Evolutionary conservation across 2,888 invertebrate species (phyloP).

Genomic region (Hydrotaea cyrtoneurina): DNA sequence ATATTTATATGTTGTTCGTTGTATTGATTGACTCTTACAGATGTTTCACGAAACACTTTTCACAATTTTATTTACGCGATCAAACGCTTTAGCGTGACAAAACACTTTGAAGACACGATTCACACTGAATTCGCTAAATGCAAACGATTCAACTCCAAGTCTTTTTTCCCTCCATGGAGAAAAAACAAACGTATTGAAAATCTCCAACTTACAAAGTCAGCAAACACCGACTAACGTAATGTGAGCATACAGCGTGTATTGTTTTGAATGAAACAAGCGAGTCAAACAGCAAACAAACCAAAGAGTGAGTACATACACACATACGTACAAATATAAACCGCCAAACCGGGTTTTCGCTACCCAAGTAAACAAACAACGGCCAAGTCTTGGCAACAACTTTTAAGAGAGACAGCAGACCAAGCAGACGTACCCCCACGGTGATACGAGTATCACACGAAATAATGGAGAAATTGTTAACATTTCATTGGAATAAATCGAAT

Average conservation of each 20-base stretch:
- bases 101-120: slow-evolving; percentile 81
- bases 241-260: not conserved
- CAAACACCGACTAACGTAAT: slow-evolving; percentile 39
- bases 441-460: not conserved
- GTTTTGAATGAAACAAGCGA: not conserved
- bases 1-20: not conserved
- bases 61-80: not conserved
- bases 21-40: slow-evolving; percentile 56
- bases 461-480: slow-evolving; percentile 34
- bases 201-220: slow-evolving; percentile 38
- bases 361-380: not conserved
- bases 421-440: not conserved
- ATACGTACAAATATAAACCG: not conserved
- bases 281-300: slow-evolving; percentile 17
- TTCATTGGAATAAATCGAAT: slow-evolving; percentile 15
- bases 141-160: slow-evolving; percentile 77
- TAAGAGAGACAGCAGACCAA: not conserved
- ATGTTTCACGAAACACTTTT: slow-evolving; percentile 40
- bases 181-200: slow-evolving; percentile 15
- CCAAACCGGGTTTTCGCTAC: slow-evolving; percentile 12
- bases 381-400: slow-evolving; percentile 36
- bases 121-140: slow-evolving; percentile 79
- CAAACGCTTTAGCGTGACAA: slow-evolving; percentile 75
- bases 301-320: not conserved
- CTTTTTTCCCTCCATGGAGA: slow-evolving; percentile 64